A percentile compares a stretch with the other conserved stretches of the same genome.
phyloP scores from a whole-genome alignment of 2,888 invertebrate species.

The Strigamia transsilvanica region DNA sequence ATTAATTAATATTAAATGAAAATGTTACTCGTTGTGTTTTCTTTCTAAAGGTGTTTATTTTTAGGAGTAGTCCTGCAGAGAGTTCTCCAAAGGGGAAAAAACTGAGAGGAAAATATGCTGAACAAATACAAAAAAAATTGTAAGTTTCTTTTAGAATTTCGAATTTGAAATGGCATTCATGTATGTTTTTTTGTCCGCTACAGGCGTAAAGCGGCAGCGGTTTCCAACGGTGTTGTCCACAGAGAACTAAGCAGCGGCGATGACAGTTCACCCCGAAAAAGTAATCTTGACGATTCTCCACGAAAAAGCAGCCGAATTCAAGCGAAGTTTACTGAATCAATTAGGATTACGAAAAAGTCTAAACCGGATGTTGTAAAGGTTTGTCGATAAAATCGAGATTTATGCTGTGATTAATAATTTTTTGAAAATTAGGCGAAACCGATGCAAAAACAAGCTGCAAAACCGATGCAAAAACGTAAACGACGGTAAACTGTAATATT shows the following conservation, averaged over 20 bases:
- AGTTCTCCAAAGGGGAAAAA: conserved; percentile 9
- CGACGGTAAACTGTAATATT: conserved; percentile 17
- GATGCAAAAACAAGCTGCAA: conserved; percentile 23
- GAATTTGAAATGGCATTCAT: not conserved
- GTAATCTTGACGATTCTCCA: not conserved
- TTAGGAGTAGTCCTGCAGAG: not conserved
- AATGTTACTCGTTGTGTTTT: not conserved
- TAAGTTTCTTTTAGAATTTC: not conserved
- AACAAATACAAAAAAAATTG: conserved; percentile 20
- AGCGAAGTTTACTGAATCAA: conserved; percentile 35
- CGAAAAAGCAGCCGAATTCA: conserved; percentile 48
- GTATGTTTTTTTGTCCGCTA: not conserved
- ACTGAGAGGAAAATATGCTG: not conserved
- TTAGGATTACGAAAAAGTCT: conserved; percentile 19
- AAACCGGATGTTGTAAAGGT: conserved; percentile 42
- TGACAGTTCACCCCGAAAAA: conserved; percentile 43
- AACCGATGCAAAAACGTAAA: conserved; percentile 2
- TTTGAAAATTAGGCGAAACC: not conserved
- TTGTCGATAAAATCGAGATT: not conserved
- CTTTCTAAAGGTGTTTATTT: not conserved
- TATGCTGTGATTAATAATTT: not conserved
- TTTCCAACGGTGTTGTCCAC: conserved; percentile 51
- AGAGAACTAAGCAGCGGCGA: conserved; percentile 46
- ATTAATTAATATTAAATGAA: not conserved
- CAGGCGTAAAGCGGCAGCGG: conserved; percentile 51